phyloP scores from a whole-genome alignment of 2,888 invertebrate genomes.

The Piscicola geometra region DNA sequence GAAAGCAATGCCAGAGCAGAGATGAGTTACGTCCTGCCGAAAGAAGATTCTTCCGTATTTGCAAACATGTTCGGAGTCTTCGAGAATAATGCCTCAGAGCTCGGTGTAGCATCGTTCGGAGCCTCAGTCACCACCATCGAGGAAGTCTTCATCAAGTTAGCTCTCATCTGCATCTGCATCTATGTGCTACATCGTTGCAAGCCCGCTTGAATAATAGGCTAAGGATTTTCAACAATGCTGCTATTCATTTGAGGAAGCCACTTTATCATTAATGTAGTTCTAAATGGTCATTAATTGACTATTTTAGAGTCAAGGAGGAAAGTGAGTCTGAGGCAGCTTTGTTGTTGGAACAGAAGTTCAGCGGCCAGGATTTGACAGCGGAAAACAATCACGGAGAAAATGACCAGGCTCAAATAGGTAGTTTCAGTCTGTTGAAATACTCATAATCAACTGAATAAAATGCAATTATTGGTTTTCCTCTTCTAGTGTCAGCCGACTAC shows the following conservation, averaged over 20 bases:
- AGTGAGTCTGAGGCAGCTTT: not conserved
- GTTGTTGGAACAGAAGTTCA: not conserved
- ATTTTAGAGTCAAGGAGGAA: not conserved
- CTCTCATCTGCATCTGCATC: too few relatives aligned
- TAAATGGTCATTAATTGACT: not conserved
- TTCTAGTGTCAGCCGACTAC: not conserved
- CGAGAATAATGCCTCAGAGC: conserved; percentile 49
- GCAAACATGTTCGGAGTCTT: conserved; percentile 49
- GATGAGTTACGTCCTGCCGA: conserved; percentile 51
- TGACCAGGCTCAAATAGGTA: too few relatives aligned
- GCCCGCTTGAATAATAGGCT: too few relatives aligned
- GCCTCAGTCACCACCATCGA: conserved; percentile 80
- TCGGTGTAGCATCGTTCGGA: conserved; percentile 74
- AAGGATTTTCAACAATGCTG: too few relatives aligned
- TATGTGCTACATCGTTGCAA: too few relatives aligned
- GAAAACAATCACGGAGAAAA: too few relatives aligned
- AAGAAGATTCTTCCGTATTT: conserved; percentile 48
- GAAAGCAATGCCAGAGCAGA: conserved; percentile 55
- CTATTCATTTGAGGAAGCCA: too few relatives aligned
- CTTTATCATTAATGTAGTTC: conserved; percentile 2
- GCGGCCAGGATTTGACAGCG: too few relatives aligned
- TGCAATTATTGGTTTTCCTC: too few relatives aligned
- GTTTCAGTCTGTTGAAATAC: too few relatives aligned
- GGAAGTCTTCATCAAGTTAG: conserved; percentile 65
- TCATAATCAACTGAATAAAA: too few relatives aligned